Evolutionary conservation across 2,797 vertebrate genomes (phyloP), one percentile per base, ranked within the genome.

Genomic region (Halcyon leucocephala): DNA sequence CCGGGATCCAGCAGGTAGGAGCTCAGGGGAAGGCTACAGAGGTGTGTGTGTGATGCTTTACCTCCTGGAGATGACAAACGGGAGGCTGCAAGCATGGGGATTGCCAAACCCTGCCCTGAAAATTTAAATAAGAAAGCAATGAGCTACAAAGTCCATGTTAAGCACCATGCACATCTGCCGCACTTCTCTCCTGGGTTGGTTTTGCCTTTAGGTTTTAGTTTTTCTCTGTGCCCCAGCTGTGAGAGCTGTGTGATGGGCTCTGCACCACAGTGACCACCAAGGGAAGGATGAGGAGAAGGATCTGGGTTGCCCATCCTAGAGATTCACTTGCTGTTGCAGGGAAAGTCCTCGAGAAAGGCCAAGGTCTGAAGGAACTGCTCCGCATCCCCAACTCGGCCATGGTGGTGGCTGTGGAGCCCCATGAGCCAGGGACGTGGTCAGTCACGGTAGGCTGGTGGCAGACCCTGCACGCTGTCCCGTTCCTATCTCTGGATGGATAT

Each of bases 321-420:
- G 29, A 7, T 80, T 92, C 51, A 9, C n/a, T 61, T 0, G 3
- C 20, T 66, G 46, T 90, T 69, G 24, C 91, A 99, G 99, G 99
- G 76, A 98, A 97, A 48, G 82, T 98, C 16, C 97, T 99, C 14
- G 97, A 98, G 89, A 98, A 97, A 41, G 98, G 98, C 18, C 98
- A 97, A 52, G 99, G 99, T 41, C 98, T 99, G 76, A 98, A 97
- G 39, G 98, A 99, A 54, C 98, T 99, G 49, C 94, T 99, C 87
- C 99, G 97, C 97, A 99, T 99, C 96, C 99, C 99, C 44, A 99
- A 99, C 97, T 99, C 99, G 0, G 99, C 99, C 79, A 83, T 98
- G 74, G 98, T 99, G 15, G 98, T 99, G 93, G 98, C 98, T 14
- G 87, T 99, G 66, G 99, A 99, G 96, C 99, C 99, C 67, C 98